Evolutionary conservation across 2,797 vertebrate genomes (phyloP).

Genomic region (Siniperca obscura): DNA sequence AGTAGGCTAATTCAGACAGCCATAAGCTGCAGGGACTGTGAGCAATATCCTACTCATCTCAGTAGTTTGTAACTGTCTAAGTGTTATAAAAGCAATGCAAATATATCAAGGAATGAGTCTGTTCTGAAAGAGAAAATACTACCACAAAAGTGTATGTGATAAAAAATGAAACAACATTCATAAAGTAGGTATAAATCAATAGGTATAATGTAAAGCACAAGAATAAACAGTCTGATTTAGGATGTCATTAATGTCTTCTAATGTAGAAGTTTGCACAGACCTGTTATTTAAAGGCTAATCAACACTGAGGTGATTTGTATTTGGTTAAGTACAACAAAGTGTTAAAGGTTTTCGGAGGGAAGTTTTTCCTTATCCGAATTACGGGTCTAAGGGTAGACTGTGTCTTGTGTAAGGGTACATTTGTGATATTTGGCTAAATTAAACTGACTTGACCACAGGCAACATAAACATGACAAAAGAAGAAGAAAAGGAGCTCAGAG

Average conservation of each 20-base stretch:
- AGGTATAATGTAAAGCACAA: neutral
- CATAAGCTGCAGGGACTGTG: slow-evolving; percentile 24
- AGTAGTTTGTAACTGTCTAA: neutral
- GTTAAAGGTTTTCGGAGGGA: neutral
- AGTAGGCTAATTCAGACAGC: slow-evolving; percentile 30
- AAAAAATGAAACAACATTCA: neutral
- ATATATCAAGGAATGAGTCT: neutral
- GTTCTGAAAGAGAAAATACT: neutral
- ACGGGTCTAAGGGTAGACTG: neutral
- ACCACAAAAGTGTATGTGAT: neutral
- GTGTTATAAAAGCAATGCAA: neutral
- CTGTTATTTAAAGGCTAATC: neutral
- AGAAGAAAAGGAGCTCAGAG: neutral
- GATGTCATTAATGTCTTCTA: neutral
- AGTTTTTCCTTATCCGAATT: neutral
- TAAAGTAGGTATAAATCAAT: neutral
- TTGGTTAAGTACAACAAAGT: neutral
- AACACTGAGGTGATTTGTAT: neutral
- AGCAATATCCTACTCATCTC: neutral
- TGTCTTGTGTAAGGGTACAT: too few relatives aligned
- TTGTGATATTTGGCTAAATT: neutral
- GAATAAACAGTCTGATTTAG: neutral
- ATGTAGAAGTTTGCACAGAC: neutral
- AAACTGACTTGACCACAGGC: neutral
- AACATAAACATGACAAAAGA: neutral